Base-by-base conservation (phyloP, 2,888 invertebrate genomes). In the Malthinus seriepunctatus region DNA sequence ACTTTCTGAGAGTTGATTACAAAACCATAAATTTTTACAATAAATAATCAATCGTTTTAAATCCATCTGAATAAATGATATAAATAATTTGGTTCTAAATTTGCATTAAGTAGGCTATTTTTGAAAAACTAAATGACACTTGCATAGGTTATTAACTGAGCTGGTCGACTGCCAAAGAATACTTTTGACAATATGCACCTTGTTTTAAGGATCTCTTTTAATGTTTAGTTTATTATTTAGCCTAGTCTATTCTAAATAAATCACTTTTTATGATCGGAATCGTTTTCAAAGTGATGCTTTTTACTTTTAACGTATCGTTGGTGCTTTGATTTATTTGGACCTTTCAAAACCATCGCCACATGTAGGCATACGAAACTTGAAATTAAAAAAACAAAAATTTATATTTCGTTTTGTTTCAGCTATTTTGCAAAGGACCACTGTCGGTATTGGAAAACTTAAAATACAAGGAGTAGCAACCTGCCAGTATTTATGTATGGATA, bases 401-500 rank as follows among this genome's bases (percentile, higher is more conserved):
- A 42, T 42, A 3, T 5, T 15, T 32, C 14, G 37, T 70, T 76
- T 73, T 73, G 71, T 86, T 86, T 60, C 82, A 89, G 89, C 87
- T 62, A 86, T 89, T 76, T 81, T 89, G 73, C 88, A 88, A 78
- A 82, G 88, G 76, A 85, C 83, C 63, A 85, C 88, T 63, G 84
- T 88, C 70, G 86, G 85, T 79, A 86, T 88, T 77, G 91, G 91
- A 78, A 89, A 89, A 82, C 86, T 93, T 81, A 90, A 89, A 84
- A 90, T 93, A 79, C 91, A 91, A 84, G 90, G 92, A 81, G 88
- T 91, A 68, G 89, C 90, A 74, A 91, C 92, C 71, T 92, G 92
- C 79, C 86, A 91, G 79, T 93, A 88, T 84, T 87, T 93, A 79
- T 93, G 93, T 81, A 92, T 93, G 91, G 91, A 92, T 81, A 84